These are phyloP conservation scores for Polia nebulosa DNA, from an alignment of 2,888 invertebrate genomes.

Conservation along the genomic window DNA sequence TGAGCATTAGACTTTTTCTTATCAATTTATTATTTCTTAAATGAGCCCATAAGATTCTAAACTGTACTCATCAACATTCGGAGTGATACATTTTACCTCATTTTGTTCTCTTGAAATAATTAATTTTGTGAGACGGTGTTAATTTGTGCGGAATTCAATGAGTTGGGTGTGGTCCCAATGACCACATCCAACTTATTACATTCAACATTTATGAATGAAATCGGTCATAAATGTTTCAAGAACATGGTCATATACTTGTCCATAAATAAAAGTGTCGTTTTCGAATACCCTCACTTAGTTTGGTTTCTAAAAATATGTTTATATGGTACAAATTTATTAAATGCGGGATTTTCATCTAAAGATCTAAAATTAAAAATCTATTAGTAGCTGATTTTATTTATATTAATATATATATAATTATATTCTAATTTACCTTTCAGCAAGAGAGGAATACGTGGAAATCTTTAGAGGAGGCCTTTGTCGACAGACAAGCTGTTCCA, in stretches of 20 bases:
- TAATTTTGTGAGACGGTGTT: slow-evolving; percentile 46
- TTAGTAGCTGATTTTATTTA: too few species aligned
- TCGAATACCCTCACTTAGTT: background rate
- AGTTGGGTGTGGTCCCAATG: slow-evolving; percentile 41
- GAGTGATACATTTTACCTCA: slow-evolving; percentile 24
- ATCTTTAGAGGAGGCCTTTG: too few species aligned
- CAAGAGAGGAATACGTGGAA: too few species aligned
- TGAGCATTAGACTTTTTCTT: too few species aligned
- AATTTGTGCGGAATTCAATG: slow-evolving; percentile 49
- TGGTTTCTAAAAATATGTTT: background rate
- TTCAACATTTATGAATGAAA: too few species aligned
- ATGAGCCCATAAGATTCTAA: background rate
- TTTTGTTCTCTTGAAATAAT: slow-evolving; percentile 43
- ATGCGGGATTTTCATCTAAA: too few species aligned
- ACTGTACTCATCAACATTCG: background rate
- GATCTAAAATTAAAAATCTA: too few species aligned
- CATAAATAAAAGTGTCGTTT: background rate
- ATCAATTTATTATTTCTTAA: background rate
- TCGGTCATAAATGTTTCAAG: background rate
- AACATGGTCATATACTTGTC: background rate
- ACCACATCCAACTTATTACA: too few species aligned
- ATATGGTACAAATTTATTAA: too few species aligned
- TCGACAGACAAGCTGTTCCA: too few species aligned
- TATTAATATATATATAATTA: too few species aligned
- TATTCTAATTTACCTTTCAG: too few species aligned